Conservation (phyloP, 30 jellyfish, hydroid and myxozoan species). For the Phacellophora camtschatica region DNA sequence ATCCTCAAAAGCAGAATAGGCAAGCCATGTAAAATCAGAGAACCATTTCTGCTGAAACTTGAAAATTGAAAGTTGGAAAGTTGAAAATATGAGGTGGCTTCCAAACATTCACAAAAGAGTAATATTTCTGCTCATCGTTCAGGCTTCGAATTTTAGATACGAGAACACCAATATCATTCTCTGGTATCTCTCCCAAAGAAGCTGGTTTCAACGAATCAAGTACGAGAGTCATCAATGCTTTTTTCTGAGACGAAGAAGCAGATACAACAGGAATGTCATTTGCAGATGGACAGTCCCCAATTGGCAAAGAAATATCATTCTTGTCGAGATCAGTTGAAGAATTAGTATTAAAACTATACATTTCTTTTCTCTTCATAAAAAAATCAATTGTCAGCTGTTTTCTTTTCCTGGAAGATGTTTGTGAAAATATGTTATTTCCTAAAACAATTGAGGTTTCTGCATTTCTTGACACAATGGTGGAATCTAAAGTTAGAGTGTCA, state of each 20-base stretch:
- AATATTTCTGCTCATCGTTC: neutral
- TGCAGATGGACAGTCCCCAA: too few relatives aligned
- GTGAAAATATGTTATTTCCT: neutral
- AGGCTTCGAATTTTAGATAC: neutral
- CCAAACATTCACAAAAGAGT: neutral
- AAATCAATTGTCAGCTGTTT: neutral
- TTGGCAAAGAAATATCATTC: neutral
- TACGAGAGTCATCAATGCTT: too few relatives aligned
- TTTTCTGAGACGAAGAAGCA: too few relatives aligned
- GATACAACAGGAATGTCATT: too few relatives aligned
- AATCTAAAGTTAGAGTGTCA: neutral
- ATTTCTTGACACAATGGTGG: neutral
- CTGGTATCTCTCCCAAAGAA: neutral
- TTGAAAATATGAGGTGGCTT: neutral
- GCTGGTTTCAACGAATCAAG: too few relatives aligned
- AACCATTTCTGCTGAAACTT: slow-evolving; percentile 2
- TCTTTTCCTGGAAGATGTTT: neutral
- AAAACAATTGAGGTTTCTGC: neutral
- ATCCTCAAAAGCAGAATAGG: slow-evolving; percentile 16
- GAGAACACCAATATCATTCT: neutral
- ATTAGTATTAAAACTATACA: neutral
- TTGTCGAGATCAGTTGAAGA: neutral
- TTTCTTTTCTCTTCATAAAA: neutral
- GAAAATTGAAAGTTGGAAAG: neutral
- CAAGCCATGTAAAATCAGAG: slow-evolving; percentile 27